Base-by-base conservation (phyloP, 2,113 vertebrate species). In the Hypomesus transpacificus region DNA sequence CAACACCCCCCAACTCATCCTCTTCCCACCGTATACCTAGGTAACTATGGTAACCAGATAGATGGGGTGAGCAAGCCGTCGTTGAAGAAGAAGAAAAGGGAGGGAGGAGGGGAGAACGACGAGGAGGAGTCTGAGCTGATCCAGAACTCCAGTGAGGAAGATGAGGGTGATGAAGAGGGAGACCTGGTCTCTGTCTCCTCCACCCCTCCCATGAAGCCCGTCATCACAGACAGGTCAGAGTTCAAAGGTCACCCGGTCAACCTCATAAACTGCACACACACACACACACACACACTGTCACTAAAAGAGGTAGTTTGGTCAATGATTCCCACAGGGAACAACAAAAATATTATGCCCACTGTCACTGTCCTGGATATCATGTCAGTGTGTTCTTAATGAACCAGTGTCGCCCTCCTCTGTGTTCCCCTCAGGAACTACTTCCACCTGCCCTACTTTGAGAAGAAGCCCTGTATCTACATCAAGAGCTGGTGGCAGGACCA, bases 401-500 rank as follows among this genome's bases (percentile, higher is more conserved):
- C 39, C 39, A 46, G 39, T 46, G 7, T 5, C 5, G 39, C 7
- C 9, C 39, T 46, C 9, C 9, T 46, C 39, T 46, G 39, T 46
- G 39, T 46, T 9, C 7, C 70, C 54, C 50, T n/a, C 89, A 98
- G 97, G 84, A 99, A 98, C 85, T 99, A 98, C 82, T 99, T 97
- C 83, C 94, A 98, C 63, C 83, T 98, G 83, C 96, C 97, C 0
- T 98, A 98, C 80, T 95, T 97, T 80, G 97, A 98, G 83, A 92
- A 91, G 80, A 99, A 99, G 84, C 97, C 97, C 0, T 99, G 97
- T 65, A 94, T 96, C 81, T 98, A 94, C 76, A 98, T 98, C 85
- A 96, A 94, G 85, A 99, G 95, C 84, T 97, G 93, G 92, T 99
- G 97, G 97, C 96, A 97, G 16, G 97, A 98, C 86, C 97, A 99